These are phyloP conservation scores for Etheostoma spectabile DNA, from an alignment of 2,113 vertebrate genomes.

Conservation along the genomic window DNA sequence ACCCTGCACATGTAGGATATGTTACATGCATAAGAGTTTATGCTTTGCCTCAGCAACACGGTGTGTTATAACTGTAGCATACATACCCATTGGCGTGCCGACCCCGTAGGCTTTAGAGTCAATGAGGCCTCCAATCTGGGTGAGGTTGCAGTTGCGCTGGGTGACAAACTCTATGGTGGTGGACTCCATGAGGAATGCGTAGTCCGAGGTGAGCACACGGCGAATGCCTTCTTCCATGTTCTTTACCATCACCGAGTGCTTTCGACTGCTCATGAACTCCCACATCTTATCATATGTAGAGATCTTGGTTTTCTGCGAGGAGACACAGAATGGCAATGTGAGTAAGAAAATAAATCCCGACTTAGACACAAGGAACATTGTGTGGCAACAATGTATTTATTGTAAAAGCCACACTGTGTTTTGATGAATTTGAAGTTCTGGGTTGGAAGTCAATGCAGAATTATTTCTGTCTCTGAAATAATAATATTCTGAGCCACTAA, in stretches of 20 bases:
- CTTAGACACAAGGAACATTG: neutral
- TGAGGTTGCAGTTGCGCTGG: conserved; percentile 98
- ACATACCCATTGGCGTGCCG: conserved; percentile 98
- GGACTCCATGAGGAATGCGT: conserved; percentile 98
- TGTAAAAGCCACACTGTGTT: neutral
- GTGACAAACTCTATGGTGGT: conserved; percentile 97
- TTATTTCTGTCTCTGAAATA: neutral
- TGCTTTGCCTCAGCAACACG: neutral
- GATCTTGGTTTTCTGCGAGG: conserved; percentile 97
- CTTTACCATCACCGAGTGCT: conserved; percentile 97
- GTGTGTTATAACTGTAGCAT: neutral
- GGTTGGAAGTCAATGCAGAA: conserved; percentile 23
- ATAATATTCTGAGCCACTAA: neutral
- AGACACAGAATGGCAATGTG: conserved; percentile 17
- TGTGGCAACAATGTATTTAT: neutral
- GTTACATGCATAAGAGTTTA: neutral
- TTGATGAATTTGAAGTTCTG: conserved; percentile 6
- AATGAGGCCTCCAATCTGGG: conserved; percentile 97
- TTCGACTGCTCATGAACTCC: conserved; percentile 99
- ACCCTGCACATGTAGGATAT: neutral
- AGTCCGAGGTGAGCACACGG: conserved; percentile 96
- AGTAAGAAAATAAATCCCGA: neutral
- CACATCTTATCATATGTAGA: conserved; percentile 99
- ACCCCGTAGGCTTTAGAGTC: conserved; percentile 98
- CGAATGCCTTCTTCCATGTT: conserved; percentile 97